Percentiles rank a stretch among this genome's conserved stretches.
Evolutionary conservation across 2,113 vertebrate genomes (phyloP).

Genomic region (Cyanistes caeruleus): DNA sequence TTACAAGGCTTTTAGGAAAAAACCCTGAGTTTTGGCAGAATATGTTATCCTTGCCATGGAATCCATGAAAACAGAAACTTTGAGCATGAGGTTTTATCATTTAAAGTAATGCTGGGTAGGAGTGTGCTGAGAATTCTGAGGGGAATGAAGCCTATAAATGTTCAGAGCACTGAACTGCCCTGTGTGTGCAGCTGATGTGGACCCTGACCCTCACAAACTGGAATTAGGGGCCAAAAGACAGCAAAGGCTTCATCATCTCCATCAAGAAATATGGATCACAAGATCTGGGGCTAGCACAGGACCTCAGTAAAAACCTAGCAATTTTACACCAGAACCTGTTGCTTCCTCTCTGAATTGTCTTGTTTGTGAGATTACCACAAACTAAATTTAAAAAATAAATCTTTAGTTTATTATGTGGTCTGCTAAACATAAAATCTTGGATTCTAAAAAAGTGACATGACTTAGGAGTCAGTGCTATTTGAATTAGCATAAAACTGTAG

Average conservation of each 20-base stretch:
- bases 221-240: not conserved
- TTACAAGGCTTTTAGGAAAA: not conserved
- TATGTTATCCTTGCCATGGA: not conserved
- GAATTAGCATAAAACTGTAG: not conserved
- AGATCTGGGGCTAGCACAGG: not conserved
- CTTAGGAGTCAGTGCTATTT: not conserved
- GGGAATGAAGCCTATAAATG: not conserved
- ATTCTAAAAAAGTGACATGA: not conserved
- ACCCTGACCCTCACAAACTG: not conserved
- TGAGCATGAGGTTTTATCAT: not conserved
- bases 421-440: not conserved
- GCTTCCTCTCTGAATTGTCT: not conserved
- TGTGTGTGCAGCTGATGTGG: not conserved
- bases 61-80: not conserved
- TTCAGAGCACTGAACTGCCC: not conserved
- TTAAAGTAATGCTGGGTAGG: not conserved
- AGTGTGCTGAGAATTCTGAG: not conserved
- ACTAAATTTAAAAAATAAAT: not conserved
- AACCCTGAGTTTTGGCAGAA: not conserved
- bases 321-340: not conserved
- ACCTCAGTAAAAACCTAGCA: not conserved
- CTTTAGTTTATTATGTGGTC: not conserved
- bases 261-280: not conserved
- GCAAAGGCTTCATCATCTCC: not conserved
- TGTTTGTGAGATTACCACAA: not conserved